Evolutionary conservation across 2,113 vertebrate species (phyloP).

Genomic region (Xyliphius kryptos): DNA sequence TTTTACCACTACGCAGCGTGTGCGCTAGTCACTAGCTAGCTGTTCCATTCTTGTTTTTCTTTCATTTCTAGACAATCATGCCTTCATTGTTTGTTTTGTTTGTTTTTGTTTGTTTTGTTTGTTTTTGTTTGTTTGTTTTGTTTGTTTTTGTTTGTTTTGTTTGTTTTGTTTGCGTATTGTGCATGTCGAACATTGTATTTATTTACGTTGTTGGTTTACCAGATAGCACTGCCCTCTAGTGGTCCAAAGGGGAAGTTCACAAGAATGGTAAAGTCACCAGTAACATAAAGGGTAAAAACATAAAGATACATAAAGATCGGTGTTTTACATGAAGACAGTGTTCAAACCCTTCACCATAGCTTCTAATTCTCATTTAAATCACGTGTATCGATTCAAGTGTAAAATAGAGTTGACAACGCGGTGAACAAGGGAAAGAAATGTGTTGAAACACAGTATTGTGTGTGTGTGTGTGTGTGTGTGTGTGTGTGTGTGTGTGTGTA

Average conservation of each 20-base stretch:
- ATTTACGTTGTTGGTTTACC: constrained; percentile 98
- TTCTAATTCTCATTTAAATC: constrained; percentile 90
- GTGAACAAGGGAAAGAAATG: constrained; percentile 52
- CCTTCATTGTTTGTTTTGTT: constrained; percentile 73
- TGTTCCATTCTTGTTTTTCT: constrained; percentile 78
- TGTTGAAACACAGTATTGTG: too few species aligned
- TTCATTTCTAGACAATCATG: constrained; percentile 99
- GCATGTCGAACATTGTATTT: constrained; percentile 96
- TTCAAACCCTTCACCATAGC: constrained; percentile 87
- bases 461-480: too few species aligned
- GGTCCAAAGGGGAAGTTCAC: constrained; percentile 61
- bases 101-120: too few species aligned
- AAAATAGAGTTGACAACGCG: constrained; percentile 53
- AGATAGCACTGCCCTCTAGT: constrained; percentile 83
- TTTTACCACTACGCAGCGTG: constrained; percentile 81
- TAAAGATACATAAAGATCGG: too few species aligned
- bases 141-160: too few species aligned
- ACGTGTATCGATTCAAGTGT: constrained; percentile 87
- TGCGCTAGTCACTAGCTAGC: constrained; percentile 76
- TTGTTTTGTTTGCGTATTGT: constrained; percentile 77
- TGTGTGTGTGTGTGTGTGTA: constrained; percentile 91
- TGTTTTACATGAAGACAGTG: too few species aligned
- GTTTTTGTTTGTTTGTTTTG: too few species aligned
- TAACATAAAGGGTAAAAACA: too few species aligned
- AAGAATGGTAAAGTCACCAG: too few species aligned